These are phyloP conservation scores for Lasioglossum marginatum DNA, from an alignment of 2,888 invertebrate genomes.

Conservation along the genomic window DNA sequence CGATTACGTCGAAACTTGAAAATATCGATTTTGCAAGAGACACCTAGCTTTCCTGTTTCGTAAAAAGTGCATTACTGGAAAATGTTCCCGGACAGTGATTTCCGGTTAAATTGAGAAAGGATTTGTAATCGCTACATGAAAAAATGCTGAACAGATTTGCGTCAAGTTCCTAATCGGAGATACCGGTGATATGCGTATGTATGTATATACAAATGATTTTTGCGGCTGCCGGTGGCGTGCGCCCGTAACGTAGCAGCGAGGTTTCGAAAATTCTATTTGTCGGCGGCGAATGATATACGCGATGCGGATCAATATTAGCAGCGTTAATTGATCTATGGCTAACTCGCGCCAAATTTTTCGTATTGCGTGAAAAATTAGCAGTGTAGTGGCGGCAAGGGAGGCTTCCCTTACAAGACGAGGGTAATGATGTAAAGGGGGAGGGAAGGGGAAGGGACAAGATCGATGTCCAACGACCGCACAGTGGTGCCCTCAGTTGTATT, in stretches of 20 bases:
- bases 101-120: not conserved
- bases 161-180: not conserved
- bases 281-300: conserved; percentile 67
- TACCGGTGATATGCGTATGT: not conserved
- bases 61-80: conserved; percentile 27
- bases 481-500: conserved; percentile 76
- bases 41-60: conserved; percentile 23
- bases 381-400: conserved; percentile 38
- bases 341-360: conserved; percentile 76
- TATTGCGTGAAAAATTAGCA: conserved; percentile 62
- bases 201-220: not conserved
- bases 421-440: conserved; percentile 12
- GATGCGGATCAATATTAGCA: conserved; percentile 70
- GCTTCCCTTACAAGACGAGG: conserved; percentile 36
- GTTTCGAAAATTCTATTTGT: conserved; percentile 12
- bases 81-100: not conserved
- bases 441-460: conserved; percentile 63
- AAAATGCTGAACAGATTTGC: not conserved
- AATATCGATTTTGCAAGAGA: conserved; percentile 47
- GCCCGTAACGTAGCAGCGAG: not conserved
- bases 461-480: conserved; percentile 76
- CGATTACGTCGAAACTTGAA: conserved; percentile 40
- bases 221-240: not conserved
- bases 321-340: conserved; percentile 51
- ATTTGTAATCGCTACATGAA: not conserved